Evolutionary conservation across 2,113 vertebrate genomes (phyloP).

Genomic region (Forbesichthys agassizii): DNA sequence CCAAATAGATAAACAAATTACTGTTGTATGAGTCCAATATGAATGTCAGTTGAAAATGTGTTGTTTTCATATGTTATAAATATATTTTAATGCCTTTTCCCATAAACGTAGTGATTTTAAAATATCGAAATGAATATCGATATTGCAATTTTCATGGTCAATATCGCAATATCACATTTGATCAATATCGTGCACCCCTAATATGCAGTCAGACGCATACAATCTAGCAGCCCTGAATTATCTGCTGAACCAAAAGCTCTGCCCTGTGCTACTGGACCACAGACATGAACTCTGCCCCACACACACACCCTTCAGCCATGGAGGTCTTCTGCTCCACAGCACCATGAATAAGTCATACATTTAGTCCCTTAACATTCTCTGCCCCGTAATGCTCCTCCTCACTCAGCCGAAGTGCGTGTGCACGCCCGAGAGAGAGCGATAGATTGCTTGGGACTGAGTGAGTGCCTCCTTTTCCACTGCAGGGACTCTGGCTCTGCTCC

Average conservation of each 20-base stretch:
- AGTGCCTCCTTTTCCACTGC: conserved; percentile 47
- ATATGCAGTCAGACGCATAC: not conserved
- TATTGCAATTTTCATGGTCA: no score
- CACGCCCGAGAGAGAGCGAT: conserved; percentile 8
- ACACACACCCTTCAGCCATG: conserved; percentile 26
- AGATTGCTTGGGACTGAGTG: conserved; percentile 47
- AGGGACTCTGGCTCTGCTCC: conserved; percentile 66
- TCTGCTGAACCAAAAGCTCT: not conserved
- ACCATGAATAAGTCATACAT: conserved; percentile 71
- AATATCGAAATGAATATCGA: no score
- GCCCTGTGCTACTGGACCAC: conserved; percentile 19
- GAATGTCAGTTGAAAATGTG: no score
- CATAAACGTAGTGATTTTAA: no score
- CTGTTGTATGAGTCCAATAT: no score
- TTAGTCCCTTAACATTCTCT: conserved; percentile 53
- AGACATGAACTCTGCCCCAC: conserved; percentile 1
- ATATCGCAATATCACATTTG: no score
- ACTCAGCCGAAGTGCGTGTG: conserved; percentile 37
- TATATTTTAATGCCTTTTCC: no score
- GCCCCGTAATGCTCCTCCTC: conserved; percentile 56
- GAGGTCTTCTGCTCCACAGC: conserved; percentile 47
- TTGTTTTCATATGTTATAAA: no score
- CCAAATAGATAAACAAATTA: no score
- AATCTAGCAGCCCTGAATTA: not conserved
- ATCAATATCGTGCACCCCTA: no score